phyloP scores from a whole-genome alignment of 2,888 invertebrate species.

The Drosophila suboccidentalis region DNA sequence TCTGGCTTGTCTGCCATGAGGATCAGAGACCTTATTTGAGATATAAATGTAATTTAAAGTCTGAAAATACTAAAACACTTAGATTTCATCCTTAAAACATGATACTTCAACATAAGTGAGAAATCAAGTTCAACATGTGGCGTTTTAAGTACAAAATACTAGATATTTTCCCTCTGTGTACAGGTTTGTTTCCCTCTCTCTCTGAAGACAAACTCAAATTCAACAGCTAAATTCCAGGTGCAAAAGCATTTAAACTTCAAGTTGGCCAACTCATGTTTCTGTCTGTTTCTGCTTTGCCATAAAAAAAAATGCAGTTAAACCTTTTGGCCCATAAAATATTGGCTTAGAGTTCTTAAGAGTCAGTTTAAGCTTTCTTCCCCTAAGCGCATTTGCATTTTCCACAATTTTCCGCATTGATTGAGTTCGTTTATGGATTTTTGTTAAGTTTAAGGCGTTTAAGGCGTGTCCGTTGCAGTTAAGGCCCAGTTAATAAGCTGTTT shows the following conservation, averaged over 20 bases:
- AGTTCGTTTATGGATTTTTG: slow-evolving; percentile 18
- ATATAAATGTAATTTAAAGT: too few relatives aligned
- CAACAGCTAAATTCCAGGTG: slow-evolving; percentile 61
- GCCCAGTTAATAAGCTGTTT: slow-evolving; percentile 45
- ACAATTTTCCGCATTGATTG: slow-evolving; percentile 52
- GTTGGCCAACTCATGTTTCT: slow-evolving; percentile 24
- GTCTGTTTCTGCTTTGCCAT: slow-evolving; percentile 34
- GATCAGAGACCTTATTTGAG: too few relatives aligned
- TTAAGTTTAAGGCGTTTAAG: neutral
- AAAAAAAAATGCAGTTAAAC: slow-evolving; percentile 29
- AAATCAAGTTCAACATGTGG: too few relatives aligned
- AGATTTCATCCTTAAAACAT: too few relatives aligned
- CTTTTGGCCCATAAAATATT: slow-evolving; percentile 28
- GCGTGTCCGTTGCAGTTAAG: slow-evolving; percentile 17
- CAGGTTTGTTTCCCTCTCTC: too few relatives aligned
- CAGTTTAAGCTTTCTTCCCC: neutral
- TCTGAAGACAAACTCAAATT: slow-evolving; percentile 22
- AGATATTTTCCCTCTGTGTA: neutral
- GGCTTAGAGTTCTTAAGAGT: neutral
- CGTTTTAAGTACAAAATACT: too few relatives aligned
- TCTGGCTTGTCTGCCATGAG: too few relatives aligned
- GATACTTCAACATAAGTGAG: too few relatives aligned
- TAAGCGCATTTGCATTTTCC: slow-evolving; percentile 32
- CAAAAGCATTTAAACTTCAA: slow-evolving; percentile 29
- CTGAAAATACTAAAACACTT: too few relatives aligned